Evolutionary conservation across 2,113 vertebrate genomes (phyloP).

Genomic region (Zosterops japonicus): DNA sequence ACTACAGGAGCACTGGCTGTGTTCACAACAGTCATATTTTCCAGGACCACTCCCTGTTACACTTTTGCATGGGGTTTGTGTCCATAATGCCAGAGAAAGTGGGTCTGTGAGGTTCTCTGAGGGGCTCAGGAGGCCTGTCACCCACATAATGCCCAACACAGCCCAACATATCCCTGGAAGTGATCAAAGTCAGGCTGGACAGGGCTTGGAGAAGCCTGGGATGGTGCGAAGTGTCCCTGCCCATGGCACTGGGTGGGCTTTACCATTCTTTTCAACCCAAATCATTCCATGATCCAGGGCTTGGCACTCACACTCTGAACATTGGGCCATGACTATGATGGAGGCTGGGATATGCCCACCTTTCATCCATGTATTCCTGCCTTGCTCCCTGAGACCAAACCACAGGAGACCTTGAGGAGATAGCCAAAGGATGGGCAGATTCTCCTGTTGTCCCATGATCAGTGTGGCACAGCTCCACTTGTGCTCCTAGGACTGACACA

Average conservation of each 20-base stretch:
- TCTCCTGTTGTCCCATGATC: not conserved
- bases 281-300: not conserved
- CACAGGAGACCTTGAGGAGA: not conserved
- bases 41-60: not conserved
- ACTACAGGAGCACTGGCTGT: not conserved
- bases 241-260: not conserved
- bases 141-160: accelerated
- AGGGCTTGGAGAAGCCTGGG: not conserved
- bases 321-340: accelerated
- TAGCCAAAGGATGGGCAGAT: not conserved
- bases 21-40: not conserved
- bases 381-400: not conserved
- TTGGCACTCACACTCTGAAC: accelerated
- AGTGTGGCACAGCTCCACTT: not conserved
- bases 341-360: not conserved
- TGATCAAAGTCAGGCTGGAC: not conserved
- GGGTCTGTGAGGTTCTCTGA: not conserved
- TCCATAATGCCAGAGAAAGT: not conserved
- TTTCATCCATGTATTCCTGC: not conserved
- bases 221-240: not conserved
- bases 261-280: not conserved
- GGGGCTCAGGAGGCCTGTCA: not conserved
- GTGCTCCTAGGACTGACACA: not conserved
- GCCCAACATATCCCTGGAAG: not conserved
- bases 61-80: not conserved